Evolutionary conservation across 2,113 vertebrate species (phyloP).

Genomic region (Corvus cornix): DNA sequence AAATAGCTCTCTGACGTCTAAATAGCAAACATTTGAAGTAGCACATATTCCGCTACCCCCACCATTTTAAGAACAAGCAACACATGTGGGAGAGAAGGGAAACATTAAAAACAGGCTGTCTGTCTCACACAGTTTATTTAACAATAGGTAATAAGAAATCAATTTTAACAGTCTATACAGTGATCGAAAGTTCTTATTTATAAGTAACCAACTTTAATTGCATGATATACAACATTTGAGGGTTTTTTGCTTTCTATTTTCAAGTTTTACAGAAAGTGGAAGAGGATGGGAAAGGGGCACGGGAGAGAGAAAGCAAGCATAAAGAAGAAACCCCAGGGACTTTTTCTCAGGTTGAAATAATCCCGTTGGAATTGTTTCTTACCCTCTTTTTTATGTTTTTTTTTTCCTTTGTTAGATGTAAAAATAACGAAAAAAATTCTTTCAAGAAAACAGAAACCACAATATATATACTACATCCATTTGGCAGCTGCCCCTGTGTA

Average conservation of each 20-base stretch:
- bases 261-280: slow-evolving; percentile 85
- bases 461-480: slow-evolving; percentile 85
- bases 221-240: slow-evolving; percentile 87
- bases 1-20: not conserved
- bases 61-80: not conserved
- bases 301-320: slow-evolving; percentile 77
- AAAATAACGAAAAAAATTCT: slow-evolving; percentile 83
- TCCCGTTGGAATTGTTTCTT: slow-evolving; percentile 75
- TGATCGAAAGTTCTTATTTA: slow-evolving; percentile 88
- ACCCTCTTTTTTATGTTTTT: slow-evolving; percentile 75
- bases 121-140: slow-evolving; percentile 89
- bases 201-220: slow-evolving; percentile 87
- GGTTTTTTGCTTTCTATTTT: slow-evolving; percentile 82
- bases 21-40: not conserved
- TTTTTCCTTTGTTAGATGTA: slow-evolving; percentile 81
- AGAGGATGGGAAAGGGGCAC: slow-evolving; percentile 36
- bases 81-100: slow-evolving; percentile 52
- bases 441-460: slow-evolving; percentile 83
- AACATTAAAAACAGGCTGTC: slow-evolving; percentile 69
- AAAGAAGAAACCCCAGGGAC: slow-evolving; percentile 77
- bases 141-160: slow-evolving; percentile 88
- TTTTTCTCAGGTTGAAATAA: slow-evolving; percentile 78
- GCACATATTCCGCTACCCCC: not conserved
- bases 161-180: slow-evolving; percentile 89
- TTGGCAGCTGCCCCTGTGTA: slow-evolving; percentile 85